phyloP scores from a whole-genome alignment of 2,888 invertebrate genomes.

The Hymenopus coronatus region DNA sequence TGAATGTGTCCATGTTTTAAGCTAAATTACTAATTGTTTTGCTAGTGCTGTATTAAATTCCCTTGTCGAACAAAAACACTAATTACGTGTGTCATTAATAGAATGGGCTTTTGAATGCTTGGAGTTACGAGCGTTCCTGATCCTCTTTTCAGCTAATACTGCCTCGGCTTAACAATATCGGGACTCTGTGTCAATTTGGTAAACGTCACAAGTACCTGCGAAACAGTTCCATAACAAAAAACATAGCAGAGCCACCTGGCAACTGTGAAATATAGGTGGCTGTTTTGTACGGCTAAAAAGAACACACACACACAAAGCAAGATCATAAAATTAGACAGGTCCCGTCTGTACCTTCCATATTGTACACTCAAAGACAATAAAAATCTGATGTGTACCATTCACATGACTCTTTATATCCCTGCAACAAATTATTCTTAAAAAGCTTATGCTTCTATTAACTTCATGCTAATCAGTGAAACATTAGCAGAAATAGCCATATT shows the following conservation, averaged over 20 bases:
- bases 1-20: not conserved
- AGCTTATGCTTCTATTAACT: too few relatives aligned
- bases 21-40: not conserved
- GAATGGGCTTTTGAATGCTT: not conserved
- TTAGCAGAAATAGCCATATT: too few relatives aligned
- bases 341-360: too few relatives aligned
- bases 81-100: slow-evolving; percentile 5
- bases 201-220: not conserved
- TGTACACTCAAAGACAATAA: too few relatives aligned
- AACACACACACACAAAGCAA: too few relatives aligned
- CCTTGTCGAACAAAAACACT: slow-evolving; percentile 1
- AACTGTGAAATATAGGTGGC: too few relatives aligned
- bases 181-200: not conserved
- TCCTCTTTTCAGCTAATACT: not conserved
- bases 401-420: too few relatives aligned
- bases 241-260: not conserved
- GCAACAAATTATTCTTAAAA: too few relatives aligned
- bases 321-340: too few relatives aligned
- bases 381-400: too few relatives aligned
- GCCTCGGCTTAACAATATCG: not conserved
- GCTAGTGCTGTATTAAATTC: not conserved
- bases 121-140: not conserved
- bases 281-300: too few relatives aligned
- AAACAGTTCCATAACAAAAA: not conserved
- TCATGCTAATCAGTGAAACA: too few relatives aligned